A percentile compares a stretch with the other conserved stretches of the same genome.
These are phyloP conservation scores for Callopanchax toddi DNA, from an alignment of 2,113 vertebrate species.

Conservation along the genomic window DNA sequence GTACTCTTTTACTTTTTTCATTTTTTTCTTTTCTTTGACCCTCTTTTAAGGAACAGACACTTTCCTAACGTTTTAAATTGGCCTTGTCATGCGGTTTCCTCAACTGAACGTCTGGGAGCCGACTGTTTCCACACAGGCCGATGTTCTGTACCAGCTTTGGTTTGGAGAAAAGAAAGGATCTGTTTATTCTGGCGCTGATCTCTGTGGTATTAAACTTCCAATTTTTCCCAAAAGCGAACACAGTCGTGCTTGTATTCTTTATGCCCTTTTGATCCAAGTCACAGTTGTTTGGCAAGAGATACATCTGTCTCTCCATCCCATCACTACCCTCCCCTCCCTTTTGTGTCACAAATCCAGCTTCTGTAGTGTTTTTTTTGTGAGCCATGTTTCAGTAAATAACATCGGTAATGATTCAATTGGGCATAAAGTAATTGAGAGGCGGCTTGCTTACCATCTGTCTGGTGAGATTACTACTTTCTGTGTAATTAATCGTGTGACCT, in stretches of 20 bases:
- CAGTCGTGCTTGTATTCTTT: slow-evolving; percentile 61
- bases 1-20: slow-evolving; percentile 35
- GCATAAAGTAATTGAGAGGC: slow-evolving; percentile 73
- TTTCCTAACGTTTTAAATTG: slow-evolving; percentile 75
- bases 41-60: slow-evolving; percentile 71
- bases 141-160: slow-evolving; percentile 59
- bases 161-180: slow-evolving; percentile 62
- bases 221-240: slow-evolving; percentile 56
- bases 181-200: slow-evolving; percentile 69
- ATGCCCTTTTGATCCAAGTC: slow-evolving; percentile 73
- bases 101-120: slow-evolving; percentile 65
- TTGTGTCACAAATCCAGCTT: slow-evolving; percentile 57
- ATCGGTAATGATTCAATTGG: slow-evolving; percentile 80
- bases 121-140: slow-evolving; percentile 65
- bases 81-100: slow-evolving; percentile 77
- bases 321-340: slow-evolving; percentile 22
- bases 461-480: slow-evolving; percentile 79
- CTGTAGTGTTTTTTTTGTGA: slow-evolving; percentile 46
- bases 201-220: slow-evolving; percentile 56
- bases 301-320: slow-evolving; percentile 64
- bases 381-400: slow-evolving; percentile 77
- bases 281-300: slow-evolving; percentile 68
- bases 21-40: slow-evolving; percentile 51
- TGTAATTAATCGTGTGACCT: slow-evolving; percentile 83
- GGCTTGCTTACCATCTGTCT: slow-evolving; percentile 80